Percentiles rank a stretch among this genome's conserved stretches.
phyloP scores from a whole-genome alignment of 2,888 invertebrate genomes.

The Limnephilus auricula region DNA sequence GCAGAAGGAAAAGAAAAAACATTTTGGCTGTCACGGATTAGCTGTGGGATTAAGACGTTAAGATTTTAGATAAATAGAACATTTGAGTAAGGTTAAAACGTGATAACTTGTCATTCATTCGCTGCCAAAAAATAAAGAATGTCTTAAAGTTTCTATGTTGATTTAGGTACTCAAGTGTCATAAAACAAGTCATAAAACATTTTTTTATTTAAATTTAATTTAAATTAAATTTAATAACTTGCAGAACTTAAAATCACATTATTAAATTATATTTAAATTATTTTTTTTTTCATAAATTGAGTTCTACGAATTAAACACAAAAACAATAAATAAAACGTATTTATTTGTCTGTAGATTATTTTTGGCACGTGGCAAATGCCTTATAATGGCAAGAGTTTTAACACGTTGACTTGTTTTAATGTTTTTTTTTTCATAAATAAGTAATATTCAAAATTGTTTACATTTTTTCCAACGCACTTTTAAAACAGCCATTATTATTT shows the following conservation, averaged over 20 bases:
- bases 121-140: neutral
- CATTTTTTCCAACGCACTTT: too few species aligned
- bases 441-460: neutral
- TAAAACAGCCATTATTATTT: too few species aligned
- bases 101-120: neutral
- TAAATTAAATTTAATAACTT: too few species aligned
- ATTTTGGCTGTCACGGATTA: neutral
- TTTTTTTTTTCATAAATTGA: too few species aligned
- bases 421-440: neutral
- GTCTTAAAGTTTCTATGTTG: neutral
- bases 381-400: neutral
- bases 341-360: neutral
- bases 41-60: neutral
- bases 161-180: neutral
- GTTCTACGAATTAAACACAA: too few species aligned
- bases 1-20: neutral
- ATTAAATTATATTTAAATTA: too few species aligned
- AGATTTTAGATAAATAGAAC: slow-evolving; percentile 16
- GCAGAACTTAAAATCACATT: too few species aligned
- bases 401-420: neutral
- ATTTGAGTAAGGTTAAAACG: neutral
- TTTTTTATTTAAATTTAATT: too few species aligned
- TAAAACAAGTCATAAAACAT: too few species aligned
- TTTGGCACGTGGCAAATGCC: neutral
- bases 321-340: too few species aligned